Evolutionary conservation across 53 echinoderm and acorn worm species (phyloP).

Genomic region (Patiria pectinifera): DNA sequence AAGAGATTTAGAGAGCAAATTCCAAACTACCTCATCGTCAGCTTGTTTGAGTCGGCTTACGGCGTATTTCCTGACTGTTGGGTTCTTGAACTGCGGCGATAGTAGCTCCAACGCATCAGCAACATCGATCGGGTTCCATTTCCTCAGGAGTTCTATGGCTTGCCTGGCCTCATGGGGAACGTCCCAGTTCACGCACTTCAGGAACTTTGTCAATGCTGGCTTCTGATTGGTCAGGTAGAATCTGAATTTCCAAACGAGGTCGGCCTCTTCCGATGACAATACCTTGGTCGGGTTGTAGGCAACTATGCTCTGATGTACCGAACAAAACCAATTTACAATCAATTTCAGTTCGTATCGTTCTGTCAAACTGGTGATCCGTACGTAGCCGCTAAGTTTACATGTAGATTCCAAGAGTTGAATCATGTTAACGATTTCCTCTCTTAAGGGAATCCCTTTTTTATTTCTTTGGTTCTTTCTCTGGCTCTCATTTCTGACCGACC

Average conservation of each 20-base stretch:
- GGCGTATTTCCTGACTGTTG: conserved; percentile 92
- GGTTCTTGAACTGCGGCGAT: conserved; percentile 93
- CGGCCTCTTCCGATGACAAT: conserved; percentile 88
- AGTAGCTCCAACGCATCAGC: conserved; percentile 98
- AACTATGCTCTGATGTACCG: conserved; percentile 79
- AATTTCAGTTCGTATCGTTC: too few relatives aligned
- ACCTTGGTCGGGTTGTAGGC: conserved; percentile 89
- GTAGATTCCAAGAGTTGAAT: too few relatives aligned
- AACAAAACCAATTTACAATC: background rate
- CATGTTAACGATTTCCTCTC: too few relatives aligned
- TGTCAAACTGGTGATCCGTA: too few relatives aligned
- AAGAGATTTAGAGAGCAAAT: background rate
- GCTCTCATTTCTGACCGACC: too few relatives aligned
- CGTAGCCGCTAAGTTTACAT: too few relatives aligned
- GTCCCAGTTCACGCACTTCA: conserved; percentile 98
- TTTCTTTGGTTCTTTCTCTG: too few relatives aligned
- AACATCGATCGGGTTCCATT: conserved; percentile 95
- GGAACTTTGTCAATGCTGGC: conserved; percentile 96
- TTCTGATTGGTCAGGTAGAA: conserved; percentile 98
- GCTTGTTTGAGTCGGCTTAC: conserved; percentile 90
- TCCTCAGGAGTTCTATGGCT: conserved; percentile 85
- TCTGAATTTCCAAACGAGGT: conserved; percentile 92
- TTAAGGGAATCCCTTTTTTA: too few relatives aligned
- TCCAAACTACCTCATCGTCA: conserved; percentile 85
- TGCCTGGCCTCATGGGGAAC: conserved; percentile 93